Base-by-base conservation (phyloP, 1,140 invertebrate species). In the Homalodisca vitripennis region DNA sequence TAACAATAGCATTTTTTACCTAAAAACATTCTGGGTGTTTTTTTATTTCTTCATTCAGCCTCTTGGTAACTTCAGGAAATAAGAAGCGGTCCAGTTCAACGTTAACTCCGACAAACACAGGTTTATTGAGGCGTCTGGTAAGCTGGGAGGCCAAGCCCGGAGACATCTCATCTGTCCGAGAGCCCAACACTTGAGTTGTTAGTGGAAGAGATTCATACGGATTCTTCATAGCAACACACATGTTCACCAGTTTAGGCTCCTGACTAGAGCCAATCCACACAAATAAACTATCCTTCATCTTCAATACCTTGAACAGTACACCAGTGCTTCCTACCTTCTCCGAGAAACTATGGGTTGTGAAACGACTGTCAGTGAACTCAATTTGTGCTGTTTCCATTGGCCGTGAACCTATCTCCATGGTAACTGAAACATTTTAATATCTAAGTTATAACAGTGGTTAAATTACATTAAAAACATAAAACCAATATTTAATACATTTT, bases 41-140 rank as follows among this genome's bases (percentile, higher is more conserved):
- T 60, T 60, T 60, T 27, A 60, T 29, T 29, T 60, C 55, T 60
- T 60, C 55, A 27, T 29, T 60, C n/a, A 60, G 10, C 24, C 55
- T 60, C 26, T 26, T 27, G 13, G 14, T 60, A 60, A 60, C 14
- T 60, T 60, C 55, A 60, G 55, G 55, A 6, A 60, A 60, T 29
- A 22, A 26, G n/a, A 60, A 60, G 10, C 55, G 22, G 24, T 60
- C 55, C n/a, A 60, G 10, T 60, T 60, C 24, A 6, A 60, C 24
- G 24, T 60, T 60, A 6, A 60, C 22, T 27, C 55, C 29, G 14
- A 60, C 55, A 60, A 60, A 60, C 26, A 60, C 55, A 22, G 55
- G 55, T 60, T 60, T 60, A 6, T 60, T 60, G 2, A 60, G 48
- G 29, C 55, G 55, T 12, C 14, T 29, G 10, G 14, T 27, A 22